Evolutionary conservation across 2,888 invertebrate genomes (phyloP), one percentile per base, ranked within the genome.

Genomic region (Rhogogaster chlorosoma): DNA sequence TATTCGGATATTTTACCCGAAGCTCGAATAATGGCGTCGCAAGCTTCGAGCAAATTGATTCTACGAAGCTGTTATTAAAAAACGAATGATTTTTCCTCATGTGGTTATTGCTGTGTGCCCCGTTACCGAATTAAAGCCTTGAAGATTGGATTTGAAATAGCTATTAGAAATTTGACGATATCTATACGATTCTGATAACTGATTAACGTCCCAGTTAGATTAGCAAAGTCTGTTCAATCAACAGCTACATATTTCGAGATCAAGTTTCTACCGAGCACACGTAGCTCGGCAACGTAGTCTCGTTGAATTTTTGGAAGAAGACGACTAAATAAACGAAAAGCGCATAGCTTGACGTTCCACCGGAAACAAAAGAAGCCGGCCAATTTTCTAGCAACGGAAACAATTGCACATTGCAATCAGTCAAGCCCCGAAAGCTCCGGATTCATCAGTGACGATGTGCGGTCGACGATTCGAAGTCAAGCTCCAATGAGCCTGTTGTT

Each of bases 361-460:
- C 42, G 71, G 71, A 73, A 73, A 73, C 71, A 73, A 73, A 73
- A 73, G 71, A 73, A 73, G 22, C 12, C 10, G 71, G n/a, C 42
- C 42, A 73, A 73, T 73, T 42, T 38, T n/a, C 71, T 73, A 42
- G 38, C 10, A 22, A 42, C 22, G 71, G 67, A 42, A 38, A 73
- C 71, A 73, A 73, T 73, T 22, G 71, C 22, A 38, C 71, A 73
- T 73, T 73, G 71, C 38, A n/a, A 73, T 73, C 71, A 73, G 71
- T 73, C 71, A 42, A 42, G 38, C 38, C 71, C 42, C 71, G 22
- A 42, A 42, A 73, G 71, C 42, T 73, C 12, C 5, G 15, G 38
- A 73, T 73, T 73, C 18, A 42, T 70, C 36, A 70, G 70, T 61
- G 61, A 61, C 61, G 61, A 22, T 26, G 67, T 32, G 67, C 67